These are phyloP conservation scores for Falco berigora DNA, from an alignment of 2,797 vertebrate species.

Conservation along the genomic window DNA sequence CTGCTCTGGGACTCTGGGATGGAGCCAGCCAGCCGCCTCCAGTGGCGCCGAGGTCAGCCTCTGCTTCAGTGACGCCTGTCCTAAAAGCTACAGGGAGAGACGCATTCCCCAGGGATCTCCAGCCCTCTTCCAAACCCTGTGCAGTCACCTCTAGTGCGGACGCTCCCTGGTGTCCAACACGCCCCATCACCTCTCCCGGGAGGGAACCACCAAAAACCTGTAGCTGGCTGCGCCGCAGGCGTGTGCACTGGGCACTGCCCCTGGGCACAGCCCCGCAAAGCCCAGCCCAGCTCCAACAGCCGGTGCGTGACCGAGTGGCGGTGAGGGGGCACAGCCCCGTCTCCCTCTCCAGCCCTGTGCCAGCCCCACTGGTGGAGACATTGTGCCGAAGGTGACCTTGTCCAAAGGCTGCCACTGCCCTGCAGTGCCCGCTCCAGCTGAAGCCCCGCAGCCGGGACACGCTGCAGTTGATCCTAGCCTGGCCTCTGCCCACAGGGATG, in stretches of 20 bases:
- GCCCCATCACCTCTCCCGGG: not conserved
- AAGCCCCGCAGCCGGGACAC: not conserved
- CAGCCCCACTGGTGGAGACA: not conserved
- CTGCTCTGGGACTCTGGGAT: too few relatives aligned
- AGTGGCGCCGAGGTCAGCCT: not conserved
- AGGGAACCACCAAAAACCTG: not conserved
- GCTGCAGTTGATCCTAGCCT: not conserved
- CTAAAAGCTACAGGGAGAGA: not conserved
- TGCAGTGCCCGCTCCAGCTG: not conserved
- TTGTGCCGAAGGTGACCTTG: too few relatives aligned
- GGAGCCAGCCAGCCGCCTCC: not conserved
- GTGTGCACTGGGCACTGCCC: not conserved
- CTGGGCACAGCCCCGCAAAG: too few relatives aligned
- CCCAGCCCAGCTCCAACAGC: not conserved
- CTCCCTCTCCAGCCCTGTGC: not conserved
- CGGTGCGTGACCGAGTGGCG: not conserved
- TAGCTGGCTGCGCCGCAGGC: not conserved
- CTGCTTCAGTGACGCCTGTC: not conserved
- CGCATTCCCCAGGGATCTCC: not conserved
- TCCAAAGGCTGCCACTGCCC: not conserved
- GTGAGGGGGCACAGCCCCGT: not conserved
- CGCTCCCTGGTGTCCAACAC: not conserved
- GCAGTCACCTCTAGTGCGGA: too few relatives aligned
- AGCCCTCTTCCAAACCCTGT: too few relatives aligned
- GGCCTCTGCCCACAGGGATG: not conserved